Conservation (phyloP, 2,888 invertebrate species). For the Rhagonycha fulva region DNA sequence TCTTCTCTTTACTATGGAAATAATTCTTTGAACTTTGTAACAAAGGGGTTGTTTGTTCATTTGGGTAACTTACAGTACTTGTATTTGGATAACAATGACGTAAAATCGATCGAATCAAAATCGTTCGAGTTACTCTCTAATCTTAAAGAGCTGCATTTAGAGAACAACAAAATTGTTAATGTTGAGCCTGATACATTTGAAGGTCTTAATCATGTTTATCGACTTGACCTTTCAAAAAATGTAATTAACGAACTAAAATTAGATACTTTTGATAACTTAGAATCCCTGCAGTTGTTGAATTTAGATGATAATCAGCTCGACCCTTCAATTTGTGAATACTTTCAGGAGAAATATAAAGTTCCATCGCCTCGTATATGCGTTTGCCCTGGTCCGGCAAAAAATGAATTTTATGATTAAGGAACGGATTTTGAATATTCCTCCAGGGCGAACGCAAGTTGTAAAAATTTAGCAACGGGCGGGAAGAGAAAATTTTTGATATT, state of each 20-base stretch:
- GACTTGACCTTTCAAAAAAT: conserved; percentile 11
- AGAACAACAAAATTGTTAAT: conserved; percentile 5
- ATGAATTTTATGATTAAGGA: too few species aligned
- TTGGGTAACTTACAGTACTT: background rate
- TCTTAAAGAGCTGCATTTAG: conserved; percentile 7
- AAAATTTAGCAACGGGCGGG: too few species aligned
- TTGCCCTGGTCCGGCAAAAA: background rate
- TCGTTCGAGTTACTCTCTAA: conserved; percentile 1
- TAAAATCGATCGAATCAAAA: background rate
- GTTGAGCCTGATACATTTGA: background rate
- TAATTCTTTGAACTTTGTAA: background rate
- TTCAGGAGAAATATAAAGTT: conserved; percentile 6
- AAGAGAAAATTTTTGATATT: background rate
- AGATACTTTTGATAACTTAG: conserved; percentile 3
- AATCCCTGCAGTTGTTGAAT: background rate
- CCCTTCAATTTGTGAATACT: background rate
- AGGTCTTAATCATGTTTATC: background rate
- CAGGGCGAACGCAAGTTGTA: too few species aligned
- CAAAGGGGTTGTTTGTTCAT: background rate
- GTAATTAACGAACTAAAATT: conserved; percentile 1
- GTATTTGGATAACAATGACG: background rate
- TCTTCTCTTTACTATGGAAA: background rate
- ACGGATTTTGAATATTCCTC: too few species aligned
- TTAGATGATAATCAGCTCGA: conserved; percentile 17
- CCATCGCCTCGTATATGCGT: background rate